Evolutionary conservation across 2,113 vertebrate species (phyloP).

Genomic region (Nycticebus coucang): DNA sequence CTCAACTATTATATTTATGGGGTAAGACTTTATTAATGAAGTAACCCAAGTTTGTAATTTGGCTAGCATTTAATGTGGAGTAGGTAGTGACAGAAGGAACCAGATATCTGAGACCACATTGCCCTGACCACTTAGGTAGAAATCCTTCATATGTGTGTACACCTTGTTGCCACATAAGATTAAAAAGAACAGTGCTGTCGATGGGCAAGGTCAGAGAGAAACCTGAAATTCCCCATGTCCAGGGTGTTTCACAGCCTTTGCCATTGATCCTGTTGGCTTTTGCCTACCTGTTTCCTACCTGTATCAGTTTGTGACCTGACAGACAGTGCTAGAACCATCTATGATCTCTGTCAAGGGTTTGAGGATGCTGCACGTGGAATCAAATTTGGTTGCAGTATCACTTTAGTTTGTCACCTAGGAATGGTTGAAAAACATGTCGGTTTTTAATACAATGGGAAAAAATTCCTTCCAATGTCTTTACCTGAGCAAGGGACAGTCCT

Average conservation of each 20-base stretch:
- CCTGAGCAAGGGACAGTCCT: not conserved
- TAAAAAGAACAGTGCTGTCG: not conserved
- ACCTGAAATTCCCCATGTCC: not conserved
- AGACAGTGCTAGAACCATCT: not conserved
- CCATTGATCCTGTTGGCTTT: too few species aligned
- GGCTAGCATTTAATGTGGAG: not conserved
- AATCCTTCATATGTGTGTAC: not conserved
- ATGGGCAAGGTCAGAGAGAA: not conserved
- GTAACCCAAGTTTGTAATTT: not conserved
- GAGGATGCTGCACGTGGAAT: not conserved
- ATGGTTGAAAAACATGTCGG: not conserved
- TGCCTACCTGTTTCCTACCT: not conserved
- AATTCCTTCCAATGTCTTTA: not conserved
- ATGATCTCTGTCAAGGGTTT: not conserved
- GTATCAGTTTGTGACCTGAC: not conserved
- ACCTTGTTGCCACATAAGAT: not conserved
- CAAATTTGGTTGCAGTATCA: not conserved
- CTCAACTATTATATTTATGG: not conserved
- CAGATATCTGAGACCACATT: not conserved
- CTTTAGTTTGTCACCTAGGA: not conserved
- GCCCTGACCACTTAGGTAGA: not conserved
- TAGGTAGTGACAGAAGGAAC: not conserved
- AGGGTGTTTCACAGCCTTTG: not conserved
- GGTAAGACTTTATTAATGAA: not conserved
- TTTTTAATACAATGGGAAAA: not conserved